Evolutionary conservation across 1,140 invertebrate species (phyloP), one percentile per base, ranked within the genome.

Genomic region (Habropoda laboriosa): DNA sequence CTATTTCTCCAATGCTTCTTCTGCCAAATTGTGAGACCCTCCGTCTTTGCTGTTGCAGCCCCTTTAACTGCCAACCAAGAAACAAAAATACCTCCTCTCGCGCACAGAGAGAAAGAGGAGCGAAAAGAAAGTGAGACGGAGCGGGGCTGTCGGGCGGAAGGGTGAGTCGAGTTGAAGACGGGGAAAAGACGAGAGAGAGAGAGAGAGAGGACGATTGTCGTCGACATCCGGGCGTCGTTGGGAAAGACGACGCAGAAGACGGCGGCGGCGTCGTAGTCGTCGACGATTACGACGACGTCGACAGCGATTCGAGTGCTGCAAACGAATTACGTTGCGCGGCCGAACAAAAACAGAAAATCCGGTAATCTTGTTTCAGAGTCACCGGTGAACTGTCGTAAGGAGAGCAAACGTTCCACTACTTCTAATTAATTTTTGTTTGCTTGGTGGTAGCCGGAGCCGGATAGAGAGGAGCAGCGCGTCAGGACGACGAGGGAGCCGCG

Each of bases 341-440:
- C 76, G 77, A 81, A 83, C 86, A 88, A 89, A 88, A 88, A 88
- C 86, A 85, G 81, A 78, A 83, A 87, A 87, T 86, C 82, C 83
- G 71, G 85, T 89, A 88, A 88, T 87, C 88, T 87, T 88, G 84
- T 85, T 88, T 83, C 80, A 80, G 79, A 79, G 76, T 81, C 66
- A 81, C 64, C 68, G 80, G 71, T 76, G 67, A 86, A 82, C 75
- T 78, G 70, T 82, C 86, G 76, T 83, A 83, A 83, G 77, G 77
- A 68, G 75, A 85, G 75, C 63, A 78, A 84, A 86, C 79, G 77
- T 83, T 85, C 86, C 79, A 83, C 79, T 80, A 85, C 82, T 87
- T 88, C 87, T 88, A 89, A 89, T 89, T 89, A 89, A 89, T 88
- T 89, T 88, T 85, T 89, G 85, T 89, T 89, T 89, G 87, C 80